Conservation (phyloP, 2,797 vertebrate genomes). For the Hafferia zeledoni region DNA sequence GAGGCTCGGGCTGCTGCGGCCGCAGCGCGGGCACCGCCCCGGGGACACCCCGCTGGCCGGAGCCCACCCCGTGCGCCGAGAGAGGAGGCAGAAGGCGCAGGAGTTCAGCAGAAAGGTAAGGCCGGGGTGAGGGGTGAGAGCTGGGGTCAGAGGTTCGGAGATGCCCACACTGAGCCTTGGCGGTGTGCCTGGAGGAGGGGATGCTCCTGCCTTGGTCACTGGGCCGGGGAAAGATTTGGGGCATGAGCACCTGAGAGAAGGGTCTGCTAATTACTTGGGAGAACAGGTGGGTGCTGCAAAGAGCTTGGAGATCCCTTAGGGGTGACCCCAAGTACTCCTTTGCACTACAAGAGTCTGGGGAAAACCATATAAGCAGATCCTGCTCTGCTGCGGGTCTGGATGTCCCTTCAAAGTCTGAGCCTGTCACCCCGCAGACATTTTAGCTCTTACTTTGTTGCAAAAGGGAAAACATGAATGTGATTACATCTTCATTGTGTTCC, state of each 20-base stretch:
- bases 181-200: accelerated
- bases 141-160: accelerated
- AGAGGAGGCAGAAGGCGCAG: slow-evolving; percentile 89
- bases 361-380: not conserved
- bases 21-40: slow-evolving; percentile 35
- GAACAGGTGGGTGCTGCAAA: not conserved
- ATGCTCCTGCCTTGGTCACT: not conserved
- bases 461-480: not conserved
- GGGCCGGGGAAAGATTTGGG: not conserved
- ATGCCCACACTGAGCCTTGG: accelerated
- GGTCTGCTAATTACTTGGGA: not conserved
- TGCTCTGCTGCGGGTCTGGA: not conserved
- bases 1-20: slow-evolving; percentile 84
- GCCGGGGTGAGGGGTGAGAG: accelerated
- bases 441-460: not conserved
- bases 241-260: accelerated
- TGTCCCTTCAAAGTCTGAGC: not conserved
- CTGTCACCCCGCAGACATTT: not conserved
- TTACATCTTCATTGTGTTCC: slow-evolving; percentile 14
- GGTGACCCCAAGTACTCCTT: not conserved
- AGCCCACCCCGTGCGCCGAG: slow-evolving; percentile 63
- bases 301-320: not conserved
- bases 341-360: accelerated
- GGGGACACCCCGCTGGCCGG: too few species aligned
- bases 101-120: slow-evolving; percentile 92